Conservation (phyloP, 2,113 vertebrate genomes). For the Ciconia boyciana region DNA sequence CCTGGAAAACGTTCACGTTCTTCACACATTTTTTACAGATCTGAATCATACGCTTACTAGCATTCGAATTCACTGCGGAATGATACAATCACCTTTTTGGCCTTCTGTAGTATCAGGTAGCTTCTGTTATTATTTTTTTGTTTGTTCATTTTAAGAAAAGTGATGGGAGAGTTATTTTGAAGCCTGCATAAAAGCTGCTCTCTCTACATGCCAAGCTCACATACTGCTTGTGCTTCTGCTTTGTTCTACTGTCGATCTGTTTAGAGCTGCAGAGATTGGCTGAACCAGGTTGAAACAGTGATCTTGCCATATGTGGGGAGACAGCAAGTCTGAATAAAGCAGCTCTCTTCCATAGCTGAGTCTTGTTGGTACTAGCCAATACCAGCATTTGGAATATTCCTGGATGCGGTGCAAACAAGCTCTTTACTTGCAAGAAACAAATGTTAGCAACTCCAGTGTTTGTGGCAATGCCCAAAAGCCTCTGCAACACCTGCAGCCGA, state of each 20-base stretch:
- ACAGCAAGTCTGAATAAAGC: neutral
- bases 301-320: neutral
- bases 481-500: rapidly evolving
- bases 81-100: neutral
- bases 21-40: neutral
- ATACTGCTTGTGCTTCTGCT: neutral
- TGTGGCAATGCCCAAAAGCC: neutral
- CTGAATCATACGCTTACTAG: neutral
- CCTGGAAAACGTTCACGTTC: neutral
- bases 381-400: neutral
- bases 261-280: neutral
- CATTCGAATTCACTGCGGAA: neutral
- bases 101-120: neutral
- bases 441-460: neutral
- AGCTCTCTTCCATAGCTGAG: neutral
- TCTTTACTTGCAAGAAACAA: neutral
- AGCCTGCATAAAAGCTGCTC: neutral
- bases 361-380: neutral
- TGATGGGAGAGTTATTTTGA: neutral
- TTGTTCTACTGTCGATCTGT: rapidly evolving
- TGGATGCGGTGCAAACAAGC: neutral
- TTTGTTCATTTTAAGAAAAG: neutral
- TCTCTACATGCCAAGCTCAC: neutral
- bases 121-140: neutral
- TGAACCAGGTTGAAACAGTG: neutral